Evolutionary conservation across 2,888 invertebrate species (phyloP), one percentile per base, ranked within the genome.

Genomic region (Leptinotarsa juncta): DNA sequence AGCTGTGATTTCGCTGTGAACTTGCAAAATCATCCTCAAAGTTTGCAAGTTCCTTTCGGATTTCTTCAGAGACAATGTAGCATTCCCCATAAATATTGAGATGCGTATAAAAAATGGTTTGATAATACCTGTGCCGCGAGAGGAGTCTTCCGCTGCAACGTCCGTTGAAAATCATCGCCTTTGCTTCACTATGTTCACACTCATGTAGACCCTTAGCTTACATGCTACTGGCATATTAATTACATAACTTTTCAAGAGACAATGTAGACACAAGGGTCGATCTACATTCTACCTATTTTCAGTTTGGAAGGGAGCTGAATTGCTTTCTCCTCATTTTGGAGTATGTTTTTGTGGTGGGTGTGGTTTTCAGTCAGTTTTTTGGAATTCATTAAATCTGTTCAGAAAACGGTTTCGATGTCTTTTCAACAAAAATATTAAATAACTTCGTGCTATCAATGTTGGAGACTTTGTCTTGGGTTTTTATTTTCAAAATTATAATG

Each of bases 51-150:
- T 42, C 10, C 10, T 42, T 42, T 10, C 10, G 10, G 42, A 42
- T 42, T 42, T 42, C 3, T 42, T 42, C 42, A 15, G 32, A 15
- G n/a, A 10, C 42, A 26, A 14, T 20, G 72, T 70, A 18, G 75
- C 67, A 71, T 76, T 76, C 70, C 71, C 70, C 67, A 65, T 67
- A 69, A 60, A 70, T 71, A 60, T 78, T 75, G 78, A 74, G 74
- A 71, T 67, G 78, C 72, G 77, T 73, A 74, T 77, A 88, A 87
- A 88, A 90, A 90, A 90, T 57, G 89, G 88, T 89, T 90, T 88
- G 89, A 90, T 90, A 90, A 90, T 90, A 90, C 90, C 90, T 90
- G 90, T 87, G 88, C 89, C 89, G 87, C 88, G 88, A 86, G 85
- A 83, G 86, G 87, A 77, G 78, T 83, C 42, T 84, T 83, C 83